A percentile compares a stretch with the other conserved stretches of the same genome.
These are phyloP conservation scores for Phymatocera aterrima DNA, from an alignment of 2,888 invertebrate genomes.

Conservation along the genomic window DNA sequence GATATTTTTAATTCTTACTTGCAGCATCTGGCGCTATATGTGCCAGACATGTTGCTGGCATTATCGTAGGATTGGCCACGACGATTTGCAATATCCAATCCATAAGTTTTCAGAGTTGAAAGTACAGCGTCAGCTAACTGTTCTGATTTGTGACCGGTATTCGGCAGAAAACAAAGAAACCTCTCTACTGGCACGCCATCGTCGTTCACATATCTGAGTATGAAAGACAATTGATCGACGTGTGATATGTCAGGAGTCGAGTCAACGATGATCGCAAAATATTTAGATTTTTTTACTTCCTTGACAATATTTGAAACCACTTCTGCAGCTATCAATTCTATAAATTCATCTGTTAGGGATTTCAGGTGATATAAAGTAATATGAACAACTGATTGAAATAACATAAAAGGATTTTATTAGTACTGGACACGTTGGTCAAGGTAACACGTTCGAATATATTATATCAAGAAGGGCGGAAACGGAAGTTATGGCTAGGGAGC, in stretches of 20 bases:
- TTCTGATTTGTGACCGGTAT: conserved; percentile 12
- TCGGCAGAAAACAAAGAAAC: conserved; percentile 7
- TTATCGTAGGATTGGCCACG: conserved; percentile 48
- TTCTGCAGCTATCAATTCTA: conserved; percentile 6
- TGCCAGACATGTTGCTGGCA: conserved; percentile 51
- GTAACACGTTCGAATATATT: no score
- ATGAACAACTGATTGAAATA: no score
- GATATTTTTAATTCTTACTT: conserved; percentile 48
- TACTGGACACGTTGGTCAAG: no score
- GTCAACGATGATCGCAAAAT: not conserved
- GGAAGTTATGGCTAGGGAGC: no score
- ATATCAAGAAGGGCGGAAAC: no score
- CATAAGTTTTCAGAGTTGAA: conserved; percentile 40
- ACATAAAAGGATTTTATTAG: no score
- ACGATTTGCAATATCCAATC: conserved; percentile 38
- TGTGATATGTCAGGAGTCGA: conserved; percentile 11
- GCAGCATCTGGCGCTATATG: conserved; percentile 48
- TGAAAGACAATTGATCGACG: conserved; percentile 2
- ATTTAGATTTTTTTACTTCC: conserved; percentile 7
- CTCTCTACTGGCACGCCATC: conserved; percentile 8
- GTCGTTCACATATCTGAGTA: not conserved
- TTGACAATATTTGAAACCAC: conserved; percentile 4
- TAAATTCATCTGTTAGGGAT: not conserved
- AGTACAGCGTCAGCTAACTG: conserved; percentile 16
- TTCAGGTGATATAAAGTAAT: not conserved